These are phyloP conservation scores for Frieseomelitta varia DNA, from an alignment of 1,140 invertebrate species.

Conservation along the genomic window DNA sequence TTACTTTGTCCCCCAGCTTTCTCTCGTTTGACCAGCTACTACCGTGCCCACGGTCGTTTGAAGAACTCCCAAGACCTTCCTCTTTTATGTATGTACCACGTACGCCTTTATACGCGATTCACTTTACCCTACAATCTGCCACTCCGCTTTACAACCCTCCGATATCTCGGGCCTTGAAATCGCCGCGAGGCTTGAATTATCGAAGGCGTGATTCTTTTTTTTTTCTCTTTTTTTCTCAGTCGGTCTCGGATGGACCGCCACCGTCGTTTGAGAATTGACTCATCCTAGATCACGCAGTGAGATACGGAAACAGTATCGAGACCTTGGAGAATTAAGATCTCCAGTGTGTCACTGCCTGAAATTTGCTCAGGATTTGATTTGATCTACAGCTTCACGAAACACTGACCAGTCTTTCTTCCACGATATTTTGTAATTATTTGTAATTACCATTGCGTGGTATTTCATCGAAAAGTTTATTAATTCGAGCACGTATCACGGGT, in stretches of 20 bases:
- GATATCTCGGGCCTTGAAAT: neutral
- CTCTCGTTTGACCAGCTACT: neutral
- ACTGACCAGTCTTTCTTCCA: no score
- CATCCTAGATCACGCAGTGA: neutral
- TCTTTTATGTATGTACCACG: neutral
- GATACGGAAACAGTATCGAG: neutral
- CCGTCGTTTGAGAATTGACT: neutral
- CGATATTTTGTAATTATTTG: neutral
- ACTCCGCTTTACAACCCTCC: neutral
- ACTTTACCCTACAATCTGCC: neutral
- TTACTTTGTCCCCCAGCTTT: neutral
- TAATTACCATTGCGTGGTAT: neutral
- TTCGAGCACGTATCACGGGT: no score
- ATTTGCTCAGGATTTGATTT: neutral
- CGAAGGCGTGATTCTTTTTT: neutral
- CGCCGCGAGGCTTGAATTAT: conserved; percentile 13
- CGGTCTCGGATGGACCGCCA: neutral
- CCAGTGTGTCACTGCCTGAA: neutral
- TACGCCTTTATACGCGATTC: neutral
- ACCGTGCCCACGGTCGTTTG: neutral
- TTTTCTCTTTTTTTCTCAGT: no score
- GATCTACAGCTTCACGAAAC: neutral
- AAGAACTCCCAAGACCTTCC: neutral
- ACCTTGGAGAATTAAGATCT: conserved; percentile 4
- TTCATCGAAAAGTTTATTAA: neutral